A percentile compares a stretch with the other conserved stretches of the same genome.
Evolutionary conservation across 1,140 invertebrate species (phyloP).

Genomic region (Leptinotarsa undecemlineata): DNA sequence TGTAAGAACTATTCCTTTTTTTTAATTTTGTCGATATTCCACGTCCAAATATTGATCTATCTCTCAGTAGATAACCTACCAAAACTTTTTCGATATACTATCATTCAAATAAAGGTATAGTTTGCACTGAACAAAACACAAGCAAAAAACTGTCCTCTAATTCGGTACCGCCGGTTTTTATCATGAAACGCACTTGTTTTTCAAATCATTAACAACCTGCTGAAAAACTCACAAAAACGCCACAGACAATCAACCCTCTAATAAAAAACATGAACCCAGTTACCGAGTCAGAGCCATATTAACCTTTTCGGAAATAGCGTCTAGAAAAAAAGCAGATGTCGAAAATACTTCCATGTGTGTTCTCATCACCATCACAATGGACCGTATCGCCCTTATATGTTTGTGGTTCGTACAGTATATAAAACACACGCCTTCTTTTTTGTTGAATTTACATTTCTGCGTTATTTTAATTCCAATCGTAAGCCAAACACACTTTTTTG

Average conservation of each 20-base stretch:
- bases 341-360: constrained; percentile 27
- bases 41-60: too few species aligned
- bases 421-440: constrained; percentile 25
- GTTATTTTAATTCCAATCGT: not conserved
- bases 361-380: constrained; percentile 16
- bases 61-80: too few species aligned
- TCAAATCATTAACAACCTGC: constrained; percentile 10
- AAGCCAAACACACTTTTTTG: constrained; percentile 15
- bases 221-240: not conserved
- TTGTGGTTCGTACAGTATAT: constrained; percentile 16
- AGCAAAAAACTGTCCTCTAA: not conserved
- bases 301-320: constrained; percentile 18
- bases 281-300: not conserved
- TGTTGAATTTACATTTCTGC: not conserved
- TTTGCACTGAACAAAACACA: too few species aligned
- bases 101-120: too few species aligned
- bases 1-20: too few species aligned
- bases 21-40: too few species aligned
- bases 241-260: not conserved
- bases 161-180: not conserved
- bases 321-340: constrained; percentile 26
- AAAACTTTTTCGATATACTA: too few species aligned
- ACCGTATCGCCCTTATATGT: constrained; percentile 23
- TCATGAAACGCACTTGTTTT: constrained; percentile 1
- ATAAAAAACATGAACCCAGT: constrained; percentile 17